Base-by-base conservation (phyloP, 2,888 invertebrate species). In the Hoplodrina ambigua region DNA sequence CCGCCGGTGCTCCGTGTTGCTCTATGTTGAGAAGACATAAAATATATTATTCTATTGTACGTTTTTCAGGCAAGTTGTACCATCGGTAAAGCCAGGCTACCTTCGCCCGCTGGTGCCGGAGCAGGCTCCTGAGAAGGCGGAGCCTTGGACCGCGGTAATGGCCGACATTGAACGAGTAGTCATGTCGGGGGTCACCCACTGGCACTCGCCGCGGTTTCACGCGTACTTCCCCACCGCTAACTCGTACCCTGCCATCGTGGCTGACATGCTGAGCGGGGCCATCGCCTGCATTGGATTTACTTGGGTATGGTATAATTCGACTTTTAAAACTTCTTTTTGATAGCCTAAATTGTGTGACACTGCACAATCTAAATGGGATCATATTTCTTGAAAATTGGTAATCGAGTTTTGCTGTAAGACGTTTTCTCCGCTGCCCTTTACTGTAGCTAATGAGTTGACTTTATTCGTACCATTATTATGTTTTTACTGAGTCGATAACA, bases 171-270 rank as follows among this genome's bases (percentile, higher is more conserved):
- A 99, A 91, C 96, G 97, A 66, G 98, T 99, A 68, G 98, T 99
- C 81, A 99, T 99, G 99, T 99, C 99, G 0, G 99, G 99, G 59
- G 98, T 99, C 67, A 99, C 99, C 0, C 99, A 99, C 90, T 99
- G 99, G 99, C 98, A 99, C 91, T 98, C 98, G 66, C 99, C 99
- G 10, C 97, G 98, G 88, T 99, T 99, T 95, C 98, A 99, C 93
- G 99, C 99, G 7, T 99, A 99, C 94, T 99, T 98, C 93, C 99
- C 99, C 20, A 98, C 99, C 0, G 99, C 98, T 37, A 98, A 98
- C 93, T 99, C 99, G 0, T 99, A 99, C 93, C 98, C 99, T 0
- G 97, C 98, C 13, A 98, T 99, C 84, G 98, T 99, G 13, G 99
- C 98, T 6, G 99, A 99, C 88, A 99, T 99, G 97, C 95, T 99